A percentile compares a stretch with the other conserved stretches of the same genome.
Conservation (phyloP, 2,113 vertebrate genomes). For the Corythoichthys intestinalis region DNA sequence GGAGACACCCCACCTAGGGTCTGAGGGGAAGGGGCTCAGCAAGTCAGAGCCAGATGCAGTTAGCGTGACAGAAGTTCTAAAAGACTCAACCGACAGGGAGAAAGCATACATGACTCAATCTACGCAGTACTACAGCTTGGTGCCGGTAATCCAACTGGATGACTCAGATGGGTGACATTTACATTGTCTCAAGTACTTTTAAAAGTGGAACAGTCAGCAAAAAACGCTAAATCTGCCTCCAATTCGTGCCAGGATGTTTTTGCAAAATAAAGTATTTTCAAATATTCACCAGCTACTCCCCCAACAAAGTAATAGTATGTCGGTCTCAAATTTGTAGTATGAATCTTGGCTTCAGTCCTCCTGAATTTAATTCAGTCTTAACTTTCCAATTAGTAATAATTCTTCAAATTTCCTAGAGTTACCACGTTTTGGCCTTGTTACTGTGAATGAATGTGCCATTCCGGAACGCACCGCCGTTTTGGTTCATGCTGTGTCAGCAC, state of each 20-base stretch:
- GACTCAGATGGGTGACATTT: constrained; percentile 70
- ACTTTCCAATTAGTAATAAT: not conserved
- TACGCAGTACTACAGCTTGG: constrained; percentile 85
- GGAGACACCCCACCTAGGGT: constrained; percentile 53
- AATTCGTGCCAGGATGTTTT: not conserved
- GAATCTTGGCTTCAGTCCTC: no score
- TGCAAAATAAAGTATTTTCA: no score
- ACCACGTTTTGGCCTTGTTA: not conserved
- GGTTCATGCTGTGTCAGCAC: not conserved
- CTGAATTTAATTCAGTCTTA: not conserved
- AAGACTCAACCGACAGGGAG: constrained; percentile 82
- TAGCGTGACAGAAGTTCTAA: constrained; percentile 83
- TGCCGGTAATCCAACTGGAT: constrained; percentile 82
- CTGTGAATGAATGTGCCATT: not conserved
- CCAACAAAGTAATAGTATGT: no score
- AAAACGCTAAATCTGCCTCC: not conserved
- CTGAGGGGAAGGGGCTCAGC: constrained; percentile 31
- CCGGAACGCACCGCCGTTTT: not conserved
- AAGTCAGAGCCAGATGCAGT: constrained; percentile 74
- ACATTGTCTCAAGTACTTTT: not conserved
- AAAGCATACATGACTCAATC: constrained; percentile 84
- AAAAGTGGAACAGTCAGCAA: not conserved
- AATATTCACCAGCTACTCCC: no score
- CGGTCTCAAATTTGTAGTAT: no score
- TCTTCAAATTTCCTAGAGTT: not conserved